Base-by-base conservation (phyloP, 2,113 vertebrate genomes). In the Lampris incognitus region DNA sequence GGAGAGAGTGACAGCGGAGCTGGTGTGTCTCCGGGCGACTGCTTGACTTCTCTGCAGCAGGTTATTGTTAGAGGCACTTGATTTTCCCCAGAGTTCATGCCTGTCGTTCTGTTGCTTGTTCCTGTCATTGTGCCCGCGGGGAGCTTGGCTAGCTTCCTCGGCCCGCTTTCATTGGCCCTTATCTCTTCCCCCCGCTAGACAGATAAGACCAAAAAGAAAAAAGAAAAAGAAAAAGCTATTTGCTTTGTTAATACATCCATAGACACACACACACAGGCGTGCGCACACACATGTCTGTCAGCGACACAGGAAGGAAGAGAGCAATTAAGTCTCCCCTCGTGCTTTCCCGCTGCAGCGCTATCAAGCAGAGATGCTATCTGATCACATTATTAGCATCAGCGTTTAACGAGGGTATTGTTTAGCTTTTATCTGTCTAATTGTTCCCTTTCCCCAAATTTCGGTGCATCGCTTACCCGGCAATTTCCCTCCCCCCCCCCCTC, bases 161-260 rank as follows among this genome's bases (percentile, higher is more conserved):
- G 79, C 72, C 70, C 4, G 63, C 80, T 78, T 80, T 84, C 84
- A 72, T 76, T 76, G 89, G 87, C 66, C 82, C 76, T 85, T 85
- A 88, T 89, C 89, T 67, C 62, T 8, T 57, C 61, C 65, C 24
- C 44, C 70, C 58, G 78, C 58, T 13, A 76, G 74, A 59, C 54
- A 80, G 89, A 89, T 82, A 84, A 89, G 74, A 71, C 63, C 9
- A 62, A 87, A 24, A 24, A 24, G 24, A 24, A 24, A 24, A 24
- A 24, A 24, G 24, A 24, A 24, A 24, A 24, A 24, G 24, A 24
- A 24, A 57, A 79, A 76, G 82, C 87, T 66, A 87, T 90, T 89
- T 86, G 87, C 85, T 77, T 89, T 74, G 84, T 88, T 91, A 89
- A 89, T 89, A 73, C 71, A 24, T 24, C 24, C 24, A 24, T 24